These are phyloP conservation scores for Argyresthia goedartella DNA, from an alignment of 2,888 invertebrate genomes.

Conservation along the genomic window DNA sequence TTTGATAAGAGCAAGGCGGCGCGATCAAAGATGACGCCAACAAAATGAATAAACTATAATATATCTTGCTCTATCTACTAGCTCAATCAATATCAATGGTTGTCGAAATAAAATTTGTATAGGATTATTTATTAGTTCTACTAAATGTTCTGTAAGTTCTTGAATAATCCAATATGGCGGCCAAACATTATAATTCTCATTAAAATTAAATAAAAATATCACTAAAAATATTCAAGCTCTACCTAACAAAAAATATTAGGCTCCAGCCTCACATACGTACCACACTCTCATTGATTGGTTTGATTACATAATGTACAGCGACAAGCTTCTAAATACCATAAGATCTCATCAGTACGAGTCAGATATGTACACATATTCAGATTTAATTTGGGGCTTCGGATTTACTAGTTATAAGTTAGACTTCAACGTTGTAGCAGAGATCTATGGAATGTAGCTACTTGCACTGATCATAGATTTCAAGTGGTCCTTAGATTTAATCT, in stretches of 20 bases:
- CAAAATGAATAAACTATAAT: too few relatives aligned
- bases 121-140: too few relatives aligned
- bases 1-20: too few relatives aligned
- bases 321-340: background rate
- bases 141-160: too few relatives aligned
- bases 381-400: background rate
- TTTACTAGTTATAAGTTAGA: too few relatives aligned
- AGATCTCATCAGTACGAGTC: slow-evolving; percentile 6
- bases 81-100: slow-evolving; percentile 11
- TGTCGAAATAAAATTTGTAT: background rate
- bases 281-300: background rate
- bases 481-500: too few relatives aligned
- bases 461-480: slow-evolving; percentile 6
- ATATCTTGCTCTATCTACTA: slow-evolving; percentile 17
- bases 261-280: slow-evolving; percentile 10
- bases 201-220: too few relatives aligned
- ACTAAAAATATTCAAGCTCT: too few relatives aligned
- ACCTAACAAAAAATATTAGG: background rate
- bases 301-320: background rate
- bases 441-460: slow-evolving; percentile 40
- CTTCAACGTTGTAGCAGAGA: slow-evolving; percentile 12
- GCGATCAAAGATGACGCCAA: too few relatives aligned
- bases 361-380: slow-evolving; percentile 15
- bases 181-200: too few relatives aligned
- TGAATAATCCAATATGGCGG: too few relatives aligned